Conservation (phyloP, 2,888 invertebrate genomes). For the Cephonodes hylas region DNA sequence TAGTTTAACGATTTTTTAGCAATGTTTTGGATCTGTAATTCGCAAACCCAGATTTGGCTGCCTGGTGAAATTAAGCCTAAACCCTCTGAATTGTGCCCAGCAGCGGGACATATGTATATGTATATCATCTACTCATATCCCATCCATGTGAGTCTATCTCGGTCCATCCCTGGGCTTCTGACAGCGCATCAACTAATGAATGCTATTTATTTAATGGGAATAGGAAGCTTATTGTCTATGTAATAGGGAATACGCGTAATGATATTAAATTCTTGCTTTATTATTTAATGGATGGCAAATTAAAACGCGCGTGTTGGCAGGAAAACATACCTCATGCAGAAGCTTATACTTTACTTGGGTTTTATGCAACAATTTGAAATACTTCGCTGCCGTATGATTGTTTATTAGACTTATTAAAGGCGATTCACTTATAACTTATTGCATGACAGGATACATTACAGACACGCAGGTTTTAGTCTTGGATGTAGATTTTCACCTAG, state of each 20-base stretch:
- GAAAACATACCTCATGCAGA: not conserved
- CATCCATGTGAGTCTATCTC: constrained; percentile 11
- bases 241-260: constrained; percentile 25
- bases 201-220: constrained; percentile 52
- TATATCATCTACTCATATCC: not conserved
- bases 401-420: too few species aligned
- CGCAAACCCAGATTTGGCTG: too few species aligned
- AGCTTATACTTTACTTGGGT: not conserved
- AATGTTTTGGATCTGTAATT: too few species aligned
- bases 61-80: too few species aligned
- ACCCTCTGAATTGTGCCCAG: too few species aligned
- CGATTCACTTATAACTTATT: too few species aligned
- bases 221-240: constrained; percentile 49
- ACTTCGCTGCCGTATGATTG: not conserved
- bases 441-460: too few species aligned
- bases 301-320: not conserved
- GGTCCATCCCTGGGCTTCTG: constrained; percentile 22
- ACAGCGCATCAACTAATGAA: constrained; percentile 43
- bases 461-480: too few species aligned
- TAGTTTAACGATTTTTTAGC: too few species aligned
- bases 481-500: too few species aligned
- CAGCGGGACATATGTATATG: too few species aligned
- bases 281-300: constrained; percentile 14
- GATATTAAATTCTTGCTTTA: constrained; percentile 4
- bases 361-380: not conserved